Conservation (phyloP, 1,140 invertebrate genomes). For the Tachypleus tridentatus region DNA sequence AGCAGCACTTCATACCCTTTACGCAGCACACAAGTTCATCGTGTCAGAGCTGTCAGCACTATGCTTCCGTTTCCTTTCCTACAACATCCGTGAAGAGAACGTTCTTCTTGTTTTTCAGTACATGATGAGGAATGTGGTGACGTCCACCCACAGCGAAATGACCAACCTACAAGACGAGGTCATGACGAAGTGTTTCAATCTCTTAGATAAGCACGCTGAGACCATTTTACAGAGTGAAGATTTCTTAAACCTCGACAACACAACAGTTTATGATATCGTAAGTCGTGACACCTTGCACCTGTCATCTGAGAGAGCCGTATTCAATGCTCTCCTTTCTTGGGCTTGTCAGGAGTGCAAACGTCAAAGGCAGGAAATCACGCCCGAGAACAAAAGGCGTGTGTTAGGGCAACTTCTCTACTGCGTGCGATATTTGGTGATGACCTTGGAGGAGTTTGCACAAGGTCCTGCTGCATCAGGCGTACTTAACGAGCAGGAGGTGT, state of each 20-base stretch:
- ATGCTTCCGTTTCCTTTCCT: constrained; percentile 47
- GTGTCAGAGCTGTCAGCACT: constrained; percentile 46
- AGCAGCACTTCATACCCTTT: constrained; percentile 50
- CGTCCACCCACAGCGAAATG: no score
- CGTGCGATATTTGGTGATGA: constrained; percentile 51
- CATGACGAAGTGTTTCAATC: constrained; percentile 44
- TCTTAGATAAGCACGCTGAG: constrained; percentile 48
- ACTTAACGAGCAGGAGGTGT: constrained; percentile 31
- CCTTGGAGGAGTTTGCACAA: constrained; percentile 43
- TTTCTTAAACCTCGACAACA: constrained; percentile 49
- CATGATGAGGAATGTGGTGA: neutral
- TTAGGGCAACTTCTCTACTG: constrained; percentile 48
- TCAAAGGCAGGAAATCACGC: constrained; percentile 45
- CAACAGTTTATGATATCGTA: constrained; percentile 46
- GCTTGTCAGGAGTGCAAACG: constrained; percentile 50
- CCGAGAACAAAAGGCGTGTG: constrained; percentile 45
- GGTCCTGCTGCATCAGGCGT: constrained; percentile 36
- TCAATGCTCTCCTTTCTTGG: constrained; percentile 41
- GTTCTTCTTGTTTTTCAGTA: constrained; percentile 41
- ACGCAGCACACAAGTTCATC: constrained; percentile 53
- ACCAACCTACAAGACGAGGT: constrained; percentile 34
- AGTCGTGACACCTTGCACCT: constrained; percentile 38
- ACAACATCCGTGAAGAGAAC: constrained; percentile 34
- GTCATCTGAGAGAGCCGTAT: constrained; percentile 22
- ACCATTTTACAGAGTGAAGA: constrained; percentile 47